Percentiles rank a stretch among this genome's conserved stretches.
Evolutionary conservation across 2,797 vertebrate species (phyloP).

Genomic region (Halcyon leucocephala): DNA sequence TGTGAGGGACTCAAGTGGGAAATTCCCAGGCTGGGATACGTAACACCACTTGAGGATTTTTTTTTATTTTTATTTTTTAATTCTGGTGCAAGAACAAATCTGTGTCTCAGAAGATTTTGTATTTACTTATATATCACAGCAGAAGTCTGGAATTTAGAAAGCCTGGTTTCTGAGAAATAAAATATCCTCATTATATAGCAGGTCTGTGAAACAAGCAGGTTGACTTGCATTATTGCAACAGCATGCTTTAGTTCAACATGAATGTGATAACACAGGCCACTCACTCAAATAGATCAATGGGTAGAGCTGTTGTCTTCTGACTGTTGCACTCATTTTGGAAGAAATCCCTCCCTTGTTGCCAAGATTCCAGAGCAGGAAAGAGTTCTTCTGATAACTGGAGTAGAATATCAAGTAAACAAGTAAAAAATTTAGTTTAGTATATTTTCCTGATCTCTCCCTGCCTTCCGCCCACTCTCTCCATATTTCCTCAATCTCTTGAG

Average conservation of each 20-base stretch:
- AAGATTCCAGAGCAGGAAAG: not conserved
- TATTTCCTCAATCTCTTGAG: too few relatives aligned
- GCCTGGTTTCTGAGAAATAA: not conserved
- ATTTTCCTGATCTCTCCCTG: too few relatives aligned
- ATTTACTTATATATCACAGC: not conserved
- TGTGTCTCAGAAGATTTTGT: not conserved
- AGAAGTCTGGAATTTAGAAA: not conserved
- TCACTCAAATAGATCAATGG: not conserved
- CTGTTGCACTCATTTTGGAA: not conserved
- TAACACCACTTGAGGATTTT: not conserved
- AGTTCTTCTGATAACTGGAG: not conserved
- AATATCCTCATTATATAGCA: not conserved
- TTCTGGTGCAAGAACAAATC: not conserved
- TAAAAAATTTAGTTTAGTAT: too few relatives aligned
- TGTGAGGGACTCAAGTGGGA: not conserved
- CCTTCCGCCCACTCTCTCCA: too few relatives aligned
- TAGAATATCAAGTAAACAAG: not conserved
- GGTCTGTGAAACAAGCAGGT: not conserved
- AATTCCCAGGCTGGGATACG: not conserved
- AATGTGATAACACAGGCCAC: not conserved
- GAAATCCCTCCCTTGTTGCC: not conserved
- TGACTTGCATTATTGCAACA: not conserved
- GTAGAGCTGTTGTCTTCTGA: not conserved
- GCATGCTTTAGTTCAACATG: not conserved
- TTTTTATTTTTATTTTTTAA: too few relatives aligned